phyloP scores from a whole-genome alignment of 2,113 vertebrate genomes.

The Ranitomeya variabilis region DNA sequence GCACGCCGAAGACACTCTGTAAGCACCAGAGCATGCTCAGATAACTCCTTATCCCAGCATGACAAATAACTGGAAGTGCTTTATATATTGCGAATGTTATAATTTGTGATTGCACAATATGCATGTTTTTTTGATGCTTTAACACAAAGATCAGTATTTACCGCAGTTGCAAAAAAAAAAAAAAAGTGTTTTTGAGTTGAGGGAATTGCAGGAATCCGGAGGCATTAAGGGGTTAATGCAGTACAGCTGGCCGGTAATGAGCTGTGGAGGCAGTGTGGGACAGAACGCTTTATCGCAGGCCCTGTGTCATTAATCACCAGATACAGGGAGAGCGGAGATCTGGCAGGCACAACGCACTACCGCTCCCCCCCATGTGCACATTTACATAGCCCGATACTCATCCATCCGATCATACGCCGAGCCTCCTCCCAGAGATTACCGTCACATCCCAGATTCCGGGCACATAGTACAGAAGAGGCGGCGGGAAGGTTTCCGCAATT shows the following conservation, averaged over 20 bases:
- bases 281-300: constrained; percentile 50
- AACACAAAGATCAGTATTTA: neutral
- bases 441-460: constrained; percentile 3
- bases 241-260: constrained; percentile 54
- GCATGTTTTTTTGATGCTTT: neutral
- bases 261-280: constrained; percentile 49
- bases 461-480: neutral
- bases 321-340: constrained; percentile 32
- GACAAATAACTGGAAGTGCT: no score
- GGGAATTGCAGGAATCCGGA: neutral
- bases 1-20: no score
- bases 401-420: constrained; percentile 11
- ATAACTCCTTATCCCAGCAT: no score
- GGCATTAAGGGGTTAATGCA: constrained; percentile 40
- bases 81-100: no score
- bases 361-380: neutral
- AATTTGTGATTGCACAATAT: no score
- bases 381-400: constrained; percentile 30
- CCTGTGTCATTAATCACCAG: constrained; percentile 54
- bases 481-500: neutral
- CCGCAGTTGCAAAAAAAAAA: neutral
- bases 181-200: neutral
- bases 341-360: neutral
- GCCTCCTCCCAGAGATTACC: neutral
- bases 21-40: no score